Evolutionary conservation across 2,888 invertebrate species (phyloP), one percentile per base, ranked within the genome.

Genomic region (Phymatocera aterrima): DNA sequence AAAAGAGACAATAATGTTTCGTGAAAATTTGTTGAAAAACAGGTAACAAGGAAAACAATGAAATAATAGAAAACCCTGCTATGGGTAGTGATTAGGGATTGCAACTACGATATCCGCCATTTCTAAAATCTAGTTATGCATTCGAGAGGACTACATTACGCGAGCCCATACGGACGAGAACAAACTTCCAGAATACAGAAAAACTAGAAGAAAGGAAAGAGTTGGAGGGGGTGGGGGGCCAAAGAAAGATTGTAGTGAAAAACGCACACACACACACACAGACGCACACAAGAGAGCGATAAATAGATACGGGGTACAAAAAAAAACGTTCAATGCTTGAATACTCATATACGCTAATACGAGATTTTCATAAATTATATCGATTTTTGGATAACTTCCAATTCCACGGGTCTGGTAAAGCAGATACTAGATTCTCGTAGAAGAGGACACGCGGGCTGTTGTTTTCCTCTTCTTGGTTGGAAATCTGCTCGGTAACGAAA

Each of bases 361-460:
- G 5, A 18, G 68, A 68, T 77, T 77, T 64, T 64, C 68, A 77
- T 68, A 78, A 82, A 82, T 82, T 81, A 82, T 77, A 78, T 65
- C 78, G 78, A 80, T 80, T 68, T 6, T 80, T 82, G 82, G 82
- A 81, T 78, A 78, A 31, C 37, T 43, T 81, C 82, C 82, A 82
- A 81, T 64, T 18, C 46, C 70, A n/a, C 12, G 21, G 18, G 34
- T 24, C 3, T 46, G 46, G 24, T 57, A 10, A 21, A 51, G 18
- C 18, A 57, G 28, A 57, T 15, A 24, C 4, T 40, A 4, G 4
- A 4, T 40, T 40, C 40, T 8, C 40, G 4, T 40, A n/a, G n/a
- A n/a, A n/a, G n/a, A n/a, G n/a, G n/a, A n/a, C n/a, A n/a, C n/a
- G n/a, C n/a, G n/a, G n/a, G n/a, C n/a, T n/a, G n/a, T n/a, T 28